These are phyloP conservation scores for Tapirus indicus DNA, from an alignment of 2,797 vertebrate species.

Conservation along the genomic window DNA sequence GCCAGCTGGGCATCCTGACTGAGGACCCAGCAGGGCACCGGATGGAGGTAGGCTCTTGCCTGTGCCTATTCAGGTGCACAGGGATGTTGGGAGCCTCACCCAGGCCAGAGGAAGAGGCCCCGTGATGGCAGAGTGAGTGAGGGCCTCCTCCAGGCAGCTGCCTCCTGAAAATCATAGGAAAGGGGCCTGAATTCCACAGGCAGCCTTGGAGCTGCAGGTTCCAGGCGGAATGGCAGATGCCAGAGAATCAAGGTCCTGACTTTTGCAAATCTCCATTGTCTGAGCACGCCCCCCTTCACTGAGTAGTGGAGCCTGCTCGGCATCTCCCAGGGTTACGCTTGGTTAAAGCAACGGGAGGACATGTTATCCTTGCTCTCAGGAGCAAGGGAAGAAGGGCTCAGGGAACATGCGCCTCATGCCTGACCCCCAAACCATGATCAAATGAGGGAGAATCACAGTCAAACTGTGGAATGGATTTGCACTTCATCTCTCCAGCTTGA, in stretches of 20 bases:
- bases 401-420: neutral
- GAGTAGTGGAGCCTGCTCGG: neutral
- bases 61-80: neutral
- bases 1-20: neutral
- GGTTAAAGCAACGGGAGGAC: neutral
- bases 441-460: neutral
- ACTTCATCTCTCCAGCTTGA: neutral
- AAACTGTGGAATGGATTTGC: neutral
- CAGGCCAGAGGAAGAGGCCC: neutral
- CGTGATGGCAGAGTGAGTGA: fast-evolving
- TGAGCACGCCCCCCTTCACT: neutral
- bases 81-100: neutral
- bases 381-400: neutral
- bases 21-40: neutral
- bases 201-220: neutral
- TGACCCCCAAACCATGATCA: neutral
- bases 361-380: conserved; percentile 14
- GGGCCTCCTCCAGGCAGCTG: neutral
- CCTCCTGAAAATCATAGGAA: neutral
- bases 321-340: neutral
- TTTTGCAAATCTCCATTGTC: neutral
- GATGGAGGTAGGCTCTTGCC: neutral
- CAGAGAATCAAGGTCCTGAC: neutral
- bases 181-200: neutral
- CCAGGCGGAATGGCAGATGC: fast-evolving